These are phyloP conservation scores for Machimus atricapillus DNA, from an alignment of 2,888 invertebrate species.

Conservation along the genomic window DNA sequence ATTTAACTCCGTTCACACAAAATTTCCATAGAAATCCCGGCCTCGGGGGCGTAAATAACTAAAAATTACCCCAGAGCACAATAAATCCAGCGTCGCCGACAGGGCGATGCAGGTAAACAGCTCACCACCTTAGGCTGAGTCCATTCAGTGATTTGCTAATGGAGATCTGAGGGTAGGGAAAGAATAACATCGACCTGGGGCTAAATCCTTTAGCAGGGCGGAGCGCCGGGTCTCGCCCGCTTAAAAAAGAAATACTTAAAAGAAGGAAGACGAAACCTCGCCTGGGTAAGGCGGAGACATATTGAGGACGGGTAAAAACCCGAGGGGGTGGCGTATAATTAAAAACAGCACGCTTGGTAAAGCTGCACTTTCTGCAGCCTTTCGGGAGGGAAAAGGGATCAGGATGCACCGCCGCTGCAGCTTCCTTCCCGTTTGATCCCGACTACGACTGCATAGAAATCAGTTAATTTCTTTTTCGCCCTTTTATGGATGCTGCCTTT, in stretches of 20 bases:
- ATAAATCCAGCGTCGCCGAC: not conserved
- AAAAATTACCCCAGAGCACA: not conserved
- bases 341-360: slow-evolving; percentile 29
- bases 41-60: not conserved
- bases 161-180: slow-evolving; percentile 15
- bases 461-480: slow-evolving; percentile 19
- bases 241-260: not conserved
- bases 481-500: slow-evolving; percentile 31
- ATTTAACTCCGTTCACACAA: not conserved
- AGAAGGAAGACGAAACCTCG: not conserved
- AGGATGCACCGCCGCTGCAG: not conserved
- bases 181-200: not conserved
- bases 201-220: not conserved
- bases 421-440: not conserved
- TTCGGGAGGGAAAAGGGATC: not conserved
- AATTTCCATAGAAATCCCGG: not conserved
- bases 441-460: slow-evolving; percentile 12
- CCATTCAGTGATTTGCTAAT: slow-evolving; percentile 36
- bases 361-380: slow-evolving; percentile 15
- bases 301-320: not conserved
- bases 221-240: not conserved
- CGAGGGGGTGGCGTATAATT: slow-evolving; percentile 17
- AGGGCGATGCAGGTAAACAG: slow-evolving; percentile 1
- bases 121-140: slow-evolving; percentile 15
- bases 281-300: not conserved